Evolutionary conservation across 1,140 invertebrate species (phyloP), one percentile per base, ranked within the genome.

Genomic region (Aporrectodea caliginosa): DNA sequence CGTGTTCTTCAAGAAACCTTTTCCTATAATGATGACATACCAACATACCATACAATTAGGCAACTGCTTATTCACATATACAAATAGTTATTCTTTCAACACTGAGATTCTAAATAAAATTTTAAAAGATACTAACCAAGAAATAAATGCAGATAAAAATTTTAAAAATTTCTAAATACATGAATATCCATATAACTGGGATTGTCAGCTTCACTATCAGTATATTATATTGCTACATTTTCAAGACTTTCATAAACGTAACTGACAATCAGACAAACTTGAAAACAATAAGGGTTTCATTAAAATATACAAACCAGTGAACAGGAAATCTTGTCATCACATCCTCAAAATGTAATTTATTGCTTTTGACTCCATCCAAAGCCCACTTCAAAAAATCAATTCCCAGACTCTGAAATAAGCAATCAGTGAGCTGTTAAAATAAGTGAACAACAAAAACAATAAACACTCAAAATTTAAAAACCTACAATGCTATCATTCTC

Each of bases 331-430:
- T 29, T 6, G 2, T 32, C 6, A 32, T n/a, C 70, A 27, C 6
- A 27, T 72, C 70, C 6, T 72, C 31, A 32, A 27, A 27, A 27
- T 72, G 2, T 72, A 72, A 6, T 27, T 27, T 32, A 14, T n/a
- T n/a, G 14, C 14, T 14, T 2, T 72, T 72, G 14, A 72, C 14
- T 32, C 27, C 31, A 12, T 27, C 2, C 14, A 72, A 12, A 2
- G 27, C 31, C 70, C 70, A 72, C 70, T 72, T 72, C 27, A 72
- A 72, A n/a, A 72, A 72, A 27, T 32, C 70, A 6, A n/a, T 29
- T 32, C 31, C 70, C 70, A 12, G 27, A 32, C 14, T 72, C 70
- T n/a, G 2, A 27, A 2, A 72, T 27, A 27, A 72, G 14, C 2
- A 72, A 6, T n/a, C n/a, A 29, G 32, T n/a, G n/a, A n/a, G n/a